Evolutionary conservation across 2,888 invertebrate genomes (phyloP).

Genomic region (Pollenia angustigena): DNA sequence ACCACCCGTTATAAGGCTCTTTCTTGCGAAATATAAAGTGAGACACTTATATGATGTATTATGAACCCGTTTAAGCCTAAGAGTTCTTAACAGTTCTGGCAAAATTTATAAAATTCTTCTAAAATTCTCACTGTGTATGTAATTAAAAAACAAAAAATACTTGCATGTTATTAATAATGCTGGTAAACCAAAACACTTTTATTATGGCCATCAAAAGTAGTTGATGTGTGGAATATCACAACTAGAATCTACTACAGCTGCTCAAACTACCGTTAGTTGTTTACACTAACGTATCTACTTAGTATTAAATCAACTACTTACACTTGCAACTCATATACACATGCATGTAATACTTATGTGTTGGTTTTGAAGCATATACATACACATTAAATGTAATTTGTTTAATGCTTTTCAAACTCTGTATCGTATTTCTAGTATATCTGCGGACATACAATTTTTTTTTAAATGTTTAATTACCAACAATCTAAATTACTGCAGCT

Average conservation of each 20-base stretch:
- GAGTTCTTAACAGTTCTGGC: too few species aligned
- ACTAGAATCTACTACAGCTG: not conserved
- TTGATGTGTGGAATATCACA: not conserved
- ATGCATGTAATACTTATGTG: not conserved
- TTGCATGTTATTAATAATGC: constrained; percentile 29
- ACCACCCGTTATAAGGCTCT: too few species aligned
- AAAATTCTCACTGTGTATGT: not conserved
- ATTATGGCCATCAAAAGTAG: constrained; percentile 10
- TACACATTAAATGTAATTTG: constrained; percentile 6
- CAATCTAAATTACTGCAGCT: constrained; percentile 68
- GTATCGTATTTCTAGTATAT: not conserved
- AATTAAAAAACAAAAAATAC: constrained; percentile 4
- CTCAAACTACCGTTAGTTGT: not conserved
- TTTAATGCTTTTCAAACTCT: constrained; percentile 20
- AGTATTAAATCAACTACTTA: not conserved
- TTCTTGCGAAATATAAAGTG: too few species aligned
- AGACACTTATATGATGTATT: too few species aligned
- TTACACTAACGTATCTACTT: not conserved
- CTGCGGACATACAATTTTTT: constrained; percentile 16
- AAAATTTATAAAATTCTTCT: not conserved
- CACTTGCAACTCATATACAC: not conserved
- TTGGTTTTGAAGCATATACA: too few species aligned
- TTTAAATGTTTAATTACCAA: constrained; percentile 59
- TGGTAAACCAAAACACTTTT: constrained; percentile 54
- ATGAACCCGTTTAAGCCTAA: too few species aligned